A percentile compares a stretch with the other conserved stretches of the same genome.
These are phyloP conservation scores for Tamias sibiricus DNA, from an alignment of 2,113 vertebrate species.

Conservation along the genomic window DNA sequence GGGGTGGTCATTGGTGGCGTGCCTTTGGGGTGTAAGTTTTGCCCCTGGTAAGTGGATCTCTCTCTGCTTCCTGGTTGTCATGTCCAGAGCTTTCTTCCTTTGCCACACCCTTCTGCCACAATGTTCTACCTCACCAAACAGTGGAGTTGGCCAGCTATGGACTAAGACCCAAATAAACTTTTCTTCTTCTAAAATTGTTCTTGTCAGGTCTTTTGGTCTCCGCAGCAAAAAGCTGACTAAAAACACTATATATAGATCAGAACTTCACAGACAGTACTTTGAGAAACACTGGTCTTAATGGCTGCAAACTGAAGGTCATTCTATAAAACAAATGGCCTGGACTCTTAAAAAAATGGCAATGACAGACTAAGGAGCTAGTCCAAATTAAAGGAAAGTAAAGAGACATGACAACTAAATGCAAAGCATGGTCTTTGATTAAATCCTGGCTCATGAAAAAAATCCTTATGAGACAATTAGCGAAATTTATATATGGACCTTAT, in stretches of 20 bases:
- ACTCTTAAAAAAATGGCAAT: neutral
- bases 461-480: neutral
- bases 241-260: neutral
- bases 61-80: too few relatives aligned
- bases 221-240: too few relatives aligned
- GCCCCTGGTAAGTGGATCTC: too few relatives aligned
- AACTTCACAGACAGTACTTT: neutral
- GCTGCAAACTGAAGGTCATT: neutral
- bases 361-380: neutral
- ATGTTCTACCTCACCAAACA: too few relatives aligned
- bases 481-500: neutral
- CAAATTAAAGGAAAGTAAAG: constrained; percentile 8
- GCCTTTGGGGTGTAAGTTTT: too few relatives aligned
- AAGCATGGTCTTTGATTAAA: neutral
- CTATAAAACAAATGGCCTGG: neutral
- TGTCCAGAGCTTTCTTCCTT: too few relatives aligned
- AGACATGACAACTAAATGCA: neutral
- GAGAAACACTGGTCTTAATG: neutral
- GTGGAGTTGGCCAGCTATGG: too few relatives aligned
- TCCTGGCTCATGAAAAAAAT: neutral
- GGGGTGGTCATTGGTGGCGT: too few relatives aligned
- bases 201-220: too few relatives aligned
- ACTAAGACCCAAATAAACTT: too few relatives aligned
- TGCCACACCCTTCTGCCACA: too few relatives aligned
- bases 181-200: too few relatives aligned